These are phyloP conservation scores for Gadus chalcogrammus DNA, from an alignment of 2,113 vertebrate genomes.

Conservation along the genomic window DNA sequence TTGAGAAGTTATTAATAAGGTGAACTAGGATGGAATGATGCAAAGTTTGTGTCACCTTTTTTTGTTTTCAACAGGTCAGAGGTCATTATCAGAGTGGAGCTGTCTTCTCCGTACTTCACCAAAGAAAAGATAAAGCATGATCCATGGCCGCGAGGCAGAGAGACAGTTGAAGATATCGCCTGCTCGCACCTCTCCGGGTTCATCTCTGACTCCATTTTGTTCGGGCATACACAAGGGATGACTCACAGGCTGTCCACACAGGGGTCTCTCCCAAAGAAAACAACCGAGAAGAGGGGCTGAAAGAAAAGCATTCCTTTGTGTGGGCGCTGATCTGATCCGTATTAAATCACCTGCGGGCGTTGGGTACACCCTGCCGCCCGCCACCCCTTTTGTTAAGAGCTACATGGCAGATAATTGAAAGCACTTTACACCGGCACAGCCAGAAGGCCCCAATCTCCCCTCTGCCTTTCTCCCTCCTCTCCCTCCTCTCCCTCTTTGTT, in stretches of 20 bases:
- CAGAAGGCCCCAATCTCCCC: constrained; percentile 52
- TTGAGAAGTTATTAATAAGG: no score
- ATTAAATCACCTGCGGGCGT: constrained; percentile 55
- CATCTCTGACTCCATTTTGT: constrained; percentile 5
- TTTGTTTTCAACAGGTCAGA: no score
- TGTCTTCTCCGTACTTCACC: not conserved
- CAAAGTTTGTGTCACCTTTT: no score
- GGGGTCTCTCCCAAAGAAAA: constrained; percentile 26
- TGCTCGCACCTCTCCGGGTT: constrained; percentile 3
- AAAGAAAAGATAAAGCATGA: not conserved
- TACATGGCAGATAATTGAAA: constrained; percentile 59
- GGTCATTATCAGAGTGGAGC: no score
- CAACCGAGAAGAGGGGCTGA: constrained; percentile 12
- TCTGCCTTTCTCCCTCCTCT: constrained; percentile 29
- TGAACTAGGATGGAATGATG: no score
- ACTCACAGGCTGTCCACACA: constrained; percentile 20
- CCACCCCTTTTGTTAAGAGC: constrained; percentile 52
- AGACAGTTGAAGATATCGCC: not conserved
- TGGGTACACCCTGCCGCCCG: constrained; percentile 43
- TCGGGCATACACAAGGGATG: constrained; percentile 20
- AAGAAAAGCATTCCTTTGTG: constrained; percentile 37
- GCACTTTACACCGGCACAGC: constrained; percentile 41
- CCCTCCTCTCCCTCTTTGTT: constrained; percentile 34
- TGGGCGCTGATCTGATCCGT: constrained; percentile 58
- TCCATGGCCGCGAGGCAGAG: constrained; percentile 6